phyloP scores from a whole-genome alignment of 1,140 invertebrate genomes.

The Aphelenchoides fujianensis region DNA sequence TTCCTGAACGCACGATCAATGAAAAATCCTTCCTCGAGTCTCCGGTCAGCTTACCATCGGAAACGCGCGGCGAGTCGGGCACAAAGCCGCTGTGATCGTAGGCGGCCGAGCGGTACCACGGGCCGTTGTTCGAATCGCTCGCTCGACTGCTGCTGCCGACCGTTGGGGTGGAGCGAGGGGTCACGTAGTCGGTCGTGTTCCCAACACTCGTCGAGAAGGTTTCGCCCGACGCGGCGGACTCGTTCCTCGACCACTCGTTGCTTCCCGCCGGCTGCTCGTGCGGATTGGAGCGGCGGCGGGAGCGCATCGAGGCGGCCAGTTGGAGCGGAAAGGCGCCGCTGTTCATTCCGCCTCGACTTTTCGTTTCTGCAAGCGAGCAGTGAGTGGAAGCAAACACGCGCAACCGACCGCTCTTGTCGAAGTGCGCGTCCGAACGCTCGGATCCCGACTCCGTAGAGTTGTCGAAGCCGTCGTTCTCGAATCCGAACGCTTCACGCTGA shows the following conservation, averaged over 20 bases:
- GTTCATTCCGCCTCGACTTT: neutral
- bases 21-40: neutral
- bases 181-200: neutral
- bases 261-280: neutral
- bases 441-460: constrained; percentile 23
- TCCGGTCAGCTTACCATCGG: neutral
- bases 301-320: neutral
- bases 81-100: neutral
- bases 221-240: neutral
- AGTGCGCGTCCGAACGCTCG: constrained; percentile 10
- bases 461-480: constrained; percentile 31
- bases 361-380: neutral
- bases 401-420: constrained; percentile 25
- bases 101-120: neutral
- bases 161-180: neutral
- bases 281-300: constrained; percentile 4
- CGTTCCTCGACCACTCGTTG: neutral
- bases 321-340: neutral
- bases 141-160: constrained; percentile 1
- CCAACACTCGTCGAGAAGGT: constrained; percentile 1
- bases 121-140: neutral
- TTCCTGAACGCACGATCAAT: neutral
- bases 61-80: neutral
- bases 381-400: neutral
- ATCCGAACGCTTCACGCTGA: constrained; percentile 7